phyloP scores from a whole-genome alignment of 2,797 vertebrate species.

The Hapalemur alaotrensis region DNA sequence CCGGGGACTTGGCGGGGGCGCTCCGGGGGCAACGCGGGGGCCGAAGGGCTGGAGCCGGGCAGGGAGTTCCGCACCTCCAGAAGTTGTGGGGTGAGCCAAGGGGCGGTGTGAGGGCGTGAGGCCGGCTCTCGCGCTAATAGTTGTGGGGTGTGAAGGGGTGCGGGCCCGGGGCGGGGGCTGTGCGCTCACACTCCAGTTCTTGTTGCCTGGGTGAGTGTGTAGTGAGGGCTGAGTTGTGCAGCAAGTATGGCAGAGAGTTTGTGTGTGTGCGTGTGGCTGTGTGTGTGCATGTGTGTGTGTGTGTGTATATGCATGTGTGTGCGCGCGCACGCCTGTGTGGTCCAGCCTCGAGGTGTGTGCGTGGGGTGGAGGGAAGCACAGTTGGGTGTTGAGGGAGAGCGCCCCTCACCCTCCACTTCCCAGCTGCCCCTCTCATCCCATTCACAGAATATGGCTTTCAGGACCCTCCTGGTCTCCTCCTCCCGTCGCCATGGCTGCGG shows the following conservation, averaged over 20 bases:
- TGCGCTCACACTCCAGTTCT: neutral
- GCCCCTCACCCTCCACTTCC: slow-evolving; percentile 48
- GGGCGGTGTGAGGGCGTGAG: neutral
- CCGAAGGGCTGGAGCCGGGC: neutral
- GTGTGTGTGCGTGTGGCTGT: slow-evolving; percentile 2
- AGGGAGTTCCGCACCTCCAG: slow-evolving; percentile 27
- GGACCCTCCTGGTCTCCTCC: slow-evolving; percentile 71
- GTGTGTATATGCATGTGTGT: slow-evolving; percentile 47
- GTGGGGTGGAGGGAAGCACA: neutral
- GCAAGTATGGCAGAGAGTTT: slow-evolving; percentile 57
- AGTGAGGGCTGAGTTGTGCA: slow-evolving; percentile 49
- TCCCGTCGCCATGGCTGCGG: slow-evolving; percentile 77
- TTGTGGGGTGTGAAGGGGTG: neutral
- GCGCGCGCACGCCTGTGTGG: slow-evolving; percentile 52
- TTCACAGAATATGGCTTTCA: slow-evolving; percentile 74
- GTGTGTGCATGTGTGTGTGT: neutral
- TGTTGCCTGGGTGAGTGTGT: slow-evolving; percentile 15
- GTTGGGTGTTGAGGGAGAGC: slow-evolving; percentile 45
- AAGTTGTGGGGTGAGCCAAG: slow-evolving; percentile 57
- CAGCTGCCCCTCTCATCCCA: slow-evolving; percentile 57
- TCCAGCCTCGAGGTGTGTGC: slow-evolving; percentile 61
- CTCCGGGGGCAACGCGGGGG: neutral
- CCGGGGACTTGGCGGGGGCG: neutral
- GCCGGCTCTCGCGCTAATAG: neutral
- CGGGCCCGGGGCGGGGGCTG: neutral